phyloP scores from a whole-genome alignment of 2,797 vertebrate species.

The Darevskia mixta region DNA sequence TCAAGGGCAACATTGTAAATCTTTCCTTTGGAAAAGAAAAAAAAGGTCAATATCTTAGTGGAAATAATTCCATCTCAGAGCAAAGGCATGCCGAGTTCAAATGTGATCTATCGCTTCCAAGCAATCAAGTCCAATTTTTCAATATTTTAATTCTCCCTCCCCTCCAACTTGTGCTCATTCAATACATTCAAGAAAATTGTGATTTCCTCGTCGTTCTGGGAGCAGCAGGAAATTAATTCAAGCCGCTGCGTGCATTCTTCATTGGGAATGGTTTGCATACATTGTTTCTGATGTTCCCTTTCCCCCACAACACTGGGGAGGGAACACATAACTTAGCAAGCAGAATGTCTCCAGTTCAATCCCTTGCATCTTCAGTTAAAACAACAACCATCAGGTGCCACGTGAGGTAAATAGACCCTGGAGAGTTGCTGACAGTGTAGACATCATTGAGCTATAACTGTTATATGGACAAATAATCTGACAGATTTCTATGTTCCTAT shows the following conservation, averaged over 20 bases:
- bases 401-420: neutral
- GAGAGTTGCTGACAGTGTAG: neutral
- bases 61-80: constrained; percentile 17
- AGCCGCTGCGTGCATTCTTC: constrained; percentile 35
- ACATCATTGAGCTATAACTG: neutral
- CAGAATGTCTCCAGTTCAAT: neutral
- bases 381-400: neutral
- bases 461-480: neutral
- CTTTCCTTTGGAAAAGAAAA: neutral
- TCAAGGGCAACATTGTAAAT: neutral
- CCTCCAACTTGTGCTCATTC: neutral
- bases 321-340: neutral
- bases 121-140: constrained; percentile 2
- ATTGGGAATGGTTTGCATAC: constrained; percentile 13
- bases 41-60: neutral
- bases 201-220: neutral
- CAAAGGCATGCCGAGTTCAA: neutral
- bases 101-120: constrained; percentile 9
- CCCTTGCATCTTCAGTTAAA: no score
- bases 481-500: neutral
- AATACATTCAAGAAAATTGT: neutral
- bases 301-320: neutral
- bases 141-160: neutral
- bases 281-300: constrained; percentile 29
- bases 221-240: constrained; percentile 39